Evolutionary conservation across 2,113 vertebrate genomes (phyloP), one percentile per base, ranked within the genome.

Genomic region (Bucco capensis): DNA sequence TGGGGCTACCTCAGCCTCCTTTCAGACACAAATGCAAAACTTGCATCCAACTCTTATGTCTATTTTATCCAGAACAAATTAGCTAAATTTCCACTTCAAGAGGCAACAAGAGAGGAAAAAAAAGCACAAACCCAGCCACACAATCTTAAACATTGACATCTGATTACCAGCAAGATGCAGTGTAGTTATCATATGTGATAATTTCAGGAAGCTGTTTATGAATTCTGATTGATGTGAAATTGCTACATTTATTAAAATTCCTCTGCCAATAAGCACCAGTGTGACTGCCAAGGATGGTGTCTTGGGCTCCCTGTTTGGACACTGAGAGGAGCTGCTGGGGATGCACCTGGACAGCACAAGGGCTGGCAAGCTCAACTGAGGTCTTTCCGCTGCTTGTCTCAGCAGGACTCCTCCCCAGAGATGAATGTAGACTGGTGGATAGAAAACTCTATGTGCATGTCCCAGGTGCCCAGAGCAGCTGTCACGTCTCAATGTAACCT

Each of bases 201-300:
- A 47, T 64, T 92, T 65, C 0, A 8, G 64, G 85, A 83, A 94
- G 76, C 69, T 91, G 65, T 51, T 86, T 33, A 19, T 44, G 51
- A 76, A 23, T 94, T 67, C 69, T 94, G 47, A 67, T 51, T 81
- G 80, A 83, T 84, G 61, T 83, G 80, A 90, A 86, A 56, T 54
- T 64, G 22, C 64, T 65, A 27, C n/a, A 10, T 66, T 38, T 35
- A n/a, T 37, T 54, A 35, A 30, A 83, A 30, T 77, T 73, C n/a
- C 47, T 47, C 25, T 16, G 16, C 42, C 54, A 57, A 64, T n/a
- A 31, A 66, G 35, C 11, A n/a, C 14, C 21, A 27, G 4, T 1
- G 46, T 50, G 69, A 46, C 69, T 81, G 51, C 67, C 57, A 47
- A 50, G 51, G 31, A 4, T 4, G 4, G 7, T 30, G 46, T 30